Base-by-base conservation (phyloP, 2,888 invertebrate species). In the Agonopterix subpropinquella region DNA sequence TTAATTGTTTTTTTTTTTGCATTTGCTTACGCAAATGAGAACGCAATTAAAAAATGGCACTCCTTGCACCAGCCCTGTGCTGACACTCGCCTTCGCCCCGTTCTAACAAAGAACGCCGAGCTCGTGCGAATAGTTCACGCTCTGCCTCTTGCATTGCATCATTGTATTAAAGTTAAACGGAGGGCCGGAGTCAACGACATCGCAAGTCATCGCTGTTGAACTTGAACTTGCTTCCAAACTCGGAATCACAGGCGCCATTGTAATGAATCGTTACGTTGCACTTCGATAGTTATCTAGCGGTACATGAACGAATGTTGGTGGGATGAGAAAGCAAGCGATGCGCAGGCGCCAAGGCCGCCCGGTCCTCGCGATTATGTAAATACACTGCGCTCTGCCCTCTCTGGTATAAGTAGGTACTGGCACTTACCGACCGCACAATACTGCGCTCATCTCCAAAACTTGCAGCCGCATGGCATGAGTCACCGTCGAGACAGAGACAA, bases 321-420 rank as follows among this genome's bases (percentile, higher is more conserved):
- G 56, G 57, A 28, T 28, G 63, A 57, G 57, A 55, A 57, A 66
- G 63, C 28, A 7, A 28, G 7, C 28, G 28, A 59, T 66, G 55
- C 62, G 67, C 61, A 61, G 59, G 64, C 68, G 59, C 74, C 80
- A 82, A 83, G 83, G 81, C 61, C 81, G 73, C 61, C 77, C 72
- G 70, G 78, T 80, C 70, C 61, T 67, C 62, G 71, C 72, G 74
- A 75, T 81, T 80, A 81, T 80, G 80, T 81, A 81, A 82, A 83
- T 81, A 80, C 65, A 66, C 55, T 61, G 55, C 58, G 56, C 56
- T 53, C 54, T 54, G 47, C 44, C 49, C 49, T 45, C 44, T 37
- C 36, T 43, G 48, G 50, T n/a, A n/a, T n/a, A n/a, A n/a, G n/a
- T n/a, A n/a, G n/a, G n/a, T 53, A 48, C 52, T 51, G 54, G 51